A percentile compares a stretch with the other conserved stretches of the same genome.
Conservation (phyloP, 2,888 invertebrate species). For the Caenorhabditis virilis region DNA sequence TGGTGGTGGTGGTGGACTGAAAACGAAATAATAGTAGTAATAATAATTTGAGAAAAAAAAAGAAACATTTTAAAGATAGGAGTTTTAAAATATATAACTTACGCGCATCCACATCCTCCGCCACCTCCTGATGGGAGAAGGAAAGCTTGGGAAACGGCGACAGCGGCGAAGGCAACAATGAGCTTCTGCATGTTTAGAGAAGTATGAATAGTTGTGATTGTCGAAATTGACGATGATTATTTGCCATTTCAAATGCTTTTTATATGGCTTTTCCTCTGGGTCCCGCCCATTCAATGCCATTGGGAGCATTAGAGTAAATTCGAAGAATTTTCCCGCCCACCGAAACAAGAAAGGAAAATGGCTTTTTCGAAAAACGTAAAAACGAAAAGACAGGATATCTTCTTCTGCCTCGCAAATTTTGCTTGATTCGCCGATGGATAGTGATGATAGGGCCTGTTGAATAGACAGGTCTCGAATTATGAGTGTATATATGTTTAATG, state of each 20-base stretch:
- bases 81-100: slow-evolving; percentile 8
- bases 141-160: slow-evolving; percentile 35
- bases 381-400: neutral
- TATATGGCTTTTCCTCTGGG: neutral
- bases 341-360: slow-evolving; percentile 32
- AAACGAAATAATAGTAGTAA: slow-evolving; percentile 5
- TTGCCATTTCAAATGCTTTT: neutral
- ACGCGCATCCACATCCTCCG: slow-evolving; percentile 46
- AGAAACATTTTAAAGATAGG: neutral
- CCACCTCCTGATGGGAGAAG: slow-evolving; percentile 38
- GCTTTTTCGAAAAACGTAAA: neutral
- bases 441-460: no score
- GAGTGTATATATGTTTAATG: no score
- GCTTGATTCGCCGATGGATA: no score
- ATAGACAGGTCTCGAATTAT: no score
- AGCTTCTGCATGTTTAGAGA: slow-evolving; percentile 39
- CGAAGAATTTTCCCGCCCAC: neutral
- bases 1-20: slow-evolving; percentile 45
- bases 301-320: neutral
- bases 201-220: no score
- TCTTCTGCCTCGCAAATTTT: neutral
- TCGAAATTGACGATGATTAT: slow-evolving; percentile 13
- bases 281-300: slow-evolving; percentile 4
- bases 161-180: slow-evolving; percentile 37
- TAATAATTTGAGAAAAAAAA: neutral